phyloP scores from a whole-genome alignment of 2,113 vertebrate species.

The Xiphorhynchus elegans region DNA sequence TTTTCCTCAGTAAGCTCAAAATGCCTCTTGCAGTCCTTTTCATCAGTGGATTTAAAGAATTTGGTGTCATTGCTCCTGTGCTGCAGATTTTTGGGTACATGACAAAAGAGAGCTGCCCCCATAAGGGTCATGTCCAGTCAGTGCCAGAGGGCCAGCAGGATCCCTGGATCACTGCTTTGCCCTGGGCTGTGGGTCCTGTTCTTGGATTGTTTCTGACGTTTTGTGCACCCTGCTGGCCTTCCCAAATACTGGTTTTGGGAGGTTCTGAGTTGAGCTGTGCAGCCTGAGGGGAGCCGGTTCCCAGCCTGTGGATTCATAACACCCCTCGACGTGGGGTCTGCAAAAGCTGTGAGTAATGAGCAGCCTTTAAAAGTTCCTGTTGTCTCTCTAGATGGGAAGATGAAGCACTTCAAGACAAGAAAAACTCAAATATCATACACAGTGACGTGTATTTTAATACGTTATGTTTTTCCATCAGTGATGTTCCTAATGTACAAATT shows the following conservation, averaged over 20 bases:
- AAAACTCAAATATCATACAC: background rate
- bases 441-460: too few species aligned
- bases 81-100: background rate
- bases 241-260: background rate
- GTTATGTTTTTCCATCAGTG: too few species aligned
- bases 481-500: background rate
- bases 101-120: background rate
- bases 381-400: background rate
- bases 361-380: background rate
- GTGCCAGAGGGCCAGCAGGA: background rate
- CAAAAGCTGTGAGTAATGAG: background rate
- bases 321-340: background rate
- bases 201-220: background rate
- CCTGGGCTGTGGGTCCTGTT: fast-evolving
- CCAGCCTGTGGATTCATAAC: background rate
- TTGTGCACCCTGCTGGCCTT: background rate
- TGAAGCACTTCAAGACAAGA: background rate
- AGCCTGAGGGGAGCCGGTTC: background rate
- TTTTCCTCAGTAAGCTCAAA: background rate
- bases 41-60: background rate
- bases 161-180: background rate
- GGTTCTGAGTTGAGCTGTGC: background rate
- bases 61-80: background rate
- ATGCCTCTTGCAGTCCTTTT: background rate
- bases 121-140: fast-evolving